Base-by-base conservation (phyloP, 2,888 invertebrate genomes). In the Tachystola acroxantha region DNA sequence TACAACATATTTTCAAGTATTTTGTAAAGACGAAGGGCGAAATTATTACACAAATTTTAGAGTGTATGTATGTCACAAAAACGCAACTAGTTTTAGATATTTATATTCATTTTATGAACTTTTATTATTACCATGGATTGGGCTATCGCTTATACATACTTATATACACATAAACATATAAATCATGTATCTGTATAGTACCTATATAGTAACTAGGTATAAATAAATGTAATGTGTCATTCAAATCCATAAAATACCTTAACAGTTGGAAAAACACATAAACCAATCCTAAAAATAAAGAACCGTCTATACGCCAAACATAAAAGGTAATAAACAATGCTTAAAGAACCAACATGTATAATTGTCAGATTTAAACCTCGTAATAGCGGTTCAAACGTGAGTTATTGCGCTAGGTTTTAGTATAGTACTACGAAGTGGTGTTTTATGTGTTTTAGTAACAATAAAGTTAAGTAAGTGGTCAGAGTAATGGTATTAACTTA, bases 261-360 rank as follows among this genome's bases (percentile, higher is more conserved):
- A 51, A 67, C 67, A 66, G 64, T 64, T 72, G 74, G 67, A 55
- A 68, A 75, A 76, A 76, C 73, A 75, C 68, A 75, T 75, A 67
- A 76, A 74, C 57, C 52, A 49, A 50, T 50, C 58, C 56, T 43
- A 67, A 75, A n/a, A 76, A 75, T 75, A 73, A 64, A 60, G 55
- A 64, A 57, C 53, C 36, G 53, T 61, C 60, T 57, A 63, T 65
- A 64, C 59, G 67, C 68, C 69, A 66, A 64, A 62, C 52, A 57
- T 57, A 51, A 68, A 62, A 47, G 16, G 63, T 48, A 55, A 74
- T 79, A 78, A 79, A 78, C 70, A 71, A 69, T 54, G 54, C 51
- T 60, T 64, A 67, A 68, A 68, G 60, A 68, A 64, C 55, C 68
- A 58, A 62, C 55, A 52, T 62, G 55, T 65, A 70, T 77, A 72